These are phyloP conservation scores for Bryconaethiops microstoma DNA, from an alignment of 2,797 vertebrate genomes.

Conservation along the genomic window DNA sequence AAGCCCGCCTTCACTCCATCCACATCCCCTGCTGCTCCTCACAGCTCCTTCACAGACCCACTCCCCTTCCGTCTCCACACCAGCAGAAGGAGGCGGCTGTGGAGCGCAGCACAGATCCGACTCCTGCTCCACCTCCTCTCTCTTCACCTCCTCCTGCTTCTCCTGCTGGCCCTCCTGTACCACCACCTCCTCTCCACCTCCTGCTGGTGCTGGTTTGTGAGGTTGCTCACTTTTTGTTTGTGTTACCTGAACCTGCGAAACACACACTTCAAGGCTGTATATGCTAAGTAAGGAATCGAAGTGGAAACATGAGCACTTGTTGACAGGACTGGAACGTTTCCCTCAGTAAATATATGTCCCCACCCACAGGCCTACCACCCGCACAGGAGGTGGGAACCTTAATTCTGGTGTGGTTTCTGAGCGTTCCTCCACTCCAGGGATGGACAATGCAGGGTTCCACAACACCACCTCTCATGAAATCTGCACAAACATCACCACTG, in stretches of 20 bases:
- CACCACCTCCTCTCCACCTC: too few species aligned
- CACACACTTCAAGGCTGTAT: neutral
- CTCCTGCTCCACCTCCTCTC: too few species aligned
- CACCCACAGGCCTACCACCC: neutral
- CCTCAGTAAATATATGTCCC: neutral
- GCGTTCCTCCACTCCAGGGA: too few species aligned
- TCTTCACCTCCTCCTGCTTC: too few species aligned
- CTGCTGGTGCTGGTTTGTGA: neutral
- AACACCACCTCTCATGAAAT: too few species aligned
- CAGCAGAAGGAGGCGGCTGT: too few species aligned
- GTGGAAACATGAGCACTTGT: neutral
- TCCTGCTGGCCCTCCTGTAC: too few species aligned
- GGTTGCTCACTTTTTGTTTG: neutral
- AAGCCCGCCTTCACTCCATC: conserved; percentile 46
- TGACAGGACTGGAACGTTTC: neutral
- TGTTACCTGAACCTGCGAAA: neutral
- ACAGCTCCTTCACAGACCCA: conserved; percentile 14
- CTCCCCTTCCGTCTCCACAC: neutral
- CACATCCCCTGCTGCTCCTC: conserved; percentile 73
- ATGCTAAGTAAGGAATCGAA: neutral
- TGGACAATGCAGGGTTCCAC: too few species aligned
- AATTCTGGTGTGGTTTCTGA: neutral
- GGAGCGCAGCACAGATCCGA: too few species aligned
- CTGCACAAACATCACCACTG: too few species aligned
- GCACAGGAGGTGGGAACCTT: neutral